Evolutionary conservation across 2,888 invertebrate species (phyloP), one percentile per base, ranked within the genome.

Genomic region (Fabriciana adippe): DNA sequence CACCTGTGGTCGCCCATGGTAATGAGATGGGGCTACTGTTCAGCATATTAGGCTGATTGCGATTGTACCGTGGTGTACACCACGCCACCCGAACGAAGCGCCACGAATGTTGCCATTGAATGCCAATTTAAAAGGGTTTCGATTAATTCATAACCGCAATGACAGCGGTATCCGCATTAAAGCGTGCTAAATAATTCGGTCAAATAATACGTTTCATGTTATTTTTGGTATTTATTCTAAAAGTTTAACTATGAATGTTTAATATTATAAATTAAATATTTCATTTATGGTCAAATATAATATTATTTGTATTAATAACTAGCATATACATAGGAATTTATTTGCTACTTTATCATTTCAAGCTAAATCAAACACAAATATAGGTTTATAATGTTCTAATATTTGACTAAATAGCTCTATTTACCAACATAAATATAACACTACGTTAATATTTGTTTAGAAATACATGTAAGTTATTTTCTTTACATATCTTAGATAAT

Each of bases 11-110:
- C 87, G 82, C 78, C 88, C 88, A 89, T 89, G 89, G 87, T 92
- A 92, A 92, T 92, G 92, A 92, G 92, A 92, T 92, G 88, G 86
- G 88, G 87, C 89, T 85, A 88, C 89, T 86, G 86, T 89, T 86
- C 87, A 89, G 88, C 91, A 90, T 91, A 91, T 91, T 91, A 91
- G 89, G 86, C 88, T 90, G 91, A 91, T 91, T 90, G 90, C 89
- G 88, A 88, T 88, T 87, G 87, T 85, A 80, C 72, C 62, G 68
- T 65, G 61, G 79, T 41, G 59, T 26, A 77, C 79, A 80, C 81
- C 77, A 45, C 78, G 80, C 80, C 74, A 75, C 75, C 77, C 85
- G 81, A 86, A 87, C 83, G 86, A 81, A 87, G 85, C 81, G 78
- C 75, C 77, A 67, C 72, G 70, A 69, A 72, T 76, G 70, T 72